phyloP scores from a whole-genome alignment of 92 coral and sea anemone species.

The Epizoanthus ramosus region DNA sequence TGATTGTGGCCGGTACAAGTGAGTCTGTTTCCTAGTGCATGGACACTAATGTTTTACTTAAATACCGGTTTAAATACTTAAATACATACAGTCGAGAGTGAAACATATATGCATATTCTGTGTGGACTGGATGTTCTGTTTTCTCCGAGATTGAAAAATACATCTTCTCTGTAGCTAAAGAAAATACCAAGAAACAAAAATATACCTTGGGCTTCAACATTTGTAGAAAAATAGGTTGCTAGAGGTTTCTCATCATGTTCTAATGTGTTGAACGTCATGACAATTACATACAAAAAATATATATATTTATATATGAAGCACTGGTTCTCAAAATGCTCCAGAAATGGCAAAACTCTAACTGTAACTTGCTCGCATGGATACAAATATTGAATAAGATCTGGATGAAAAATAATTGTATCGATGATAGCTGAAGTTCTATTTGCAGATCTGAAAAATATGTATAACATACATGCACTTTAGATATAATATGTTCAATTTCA shows the following conservation, averaged over 20 bases:
- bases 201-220: background rate
- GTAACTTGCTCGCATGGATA: background rate
- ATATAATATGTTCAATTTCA: too few species aligned
- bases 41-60: background rate
- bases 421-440: too few species aligned
- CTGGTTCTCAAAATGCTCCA: background rate
- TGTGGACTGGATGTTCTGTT: background rate
- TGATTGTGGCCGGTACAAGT: constrained; percentile 41
- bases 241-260: background rate
- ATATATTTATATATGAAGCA: constrained; percentile 3
- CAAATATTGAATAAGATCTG: background rate
- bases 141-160: background rate
- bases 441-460: too few species aligned
- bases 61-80: constrained; percentile 35
- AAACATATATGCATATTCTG: constrained; percentile 3
- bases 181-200: constrained; percentile 3
- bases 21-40: constrained; percentile 24
- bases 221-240: constrained; percentile 29
- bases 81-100: constrained; percentile 33
- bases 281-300: background rate
- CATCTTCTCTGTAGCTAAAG: constrained; percentile 12
- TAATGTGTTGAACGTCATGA: background rate
- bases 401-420: background rate
- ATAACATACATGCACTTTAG: too few species aligned
- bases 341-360: background rate